Base-by-base conservation (phyloP, 2,113 vertebrate genomes). In the Dolichallabes microphthalmus region DNA sequence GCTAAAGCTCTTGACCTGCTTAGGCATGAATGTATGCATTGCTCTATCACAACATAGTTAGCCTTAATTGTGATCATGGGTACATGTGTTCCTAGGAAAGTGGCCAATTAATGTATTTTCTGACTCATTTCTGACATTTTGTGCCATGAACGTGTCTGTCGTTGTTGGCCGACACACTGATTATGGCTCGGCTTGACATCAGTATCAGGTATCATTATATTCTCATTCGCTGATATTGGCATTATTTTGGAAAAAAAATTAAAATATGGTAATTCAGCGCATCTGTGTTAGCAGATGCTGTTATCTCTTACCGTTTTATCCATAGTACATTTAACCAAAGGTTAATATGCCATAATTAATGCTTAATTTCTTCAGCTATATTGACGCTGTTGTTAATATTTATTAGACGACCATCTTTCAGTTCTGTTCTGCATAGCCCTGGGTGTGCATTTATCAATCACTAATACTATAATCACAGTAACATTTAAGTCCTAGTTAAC, bases 321-420 rank as follows among this genome's bases (percentile, higher is more conserved):
- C 66, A 84, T 89, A 85, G 84, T 86, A 82, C 89, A 87, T 83
- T 89, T 93, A 89, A 91, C 92, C 90, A 93, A 93, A 92, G 86
- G 79, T 85, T 58, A 39, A 85, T 66, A 58, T 90, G 85, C 86
- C 55, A 71, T 86, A 76, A 87, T 88, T 82, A 87, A 77, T 27
- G 39, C 53, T 79, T 82, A 81, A 22, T 75, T 64, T 74, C n/a
- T 53, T 8, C 75, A 77, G 57, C 64, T 60, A 77, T 88, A 35
- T 61, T 75, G 58, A 77, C 75, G 85, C 82, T 35, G 9, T 35
- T 60, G 9, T 35, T 60, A 35, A 17, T 83, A 77, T 75, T 69
- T 85, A 69, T 85, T 63, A 63, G 58, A 63, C 52, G 52, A 53
- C 17, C 71, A 50, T 61, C 53, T 32, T 63, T 86, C 60, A 75